Percentiles rank a stretch among this genome's conserved stretches.
These are phyloP conservation scores for Sinotaia quadrata DNA, from an alignment of 2,888 invertebrate species.

Conservation along the genomic window DNA sequence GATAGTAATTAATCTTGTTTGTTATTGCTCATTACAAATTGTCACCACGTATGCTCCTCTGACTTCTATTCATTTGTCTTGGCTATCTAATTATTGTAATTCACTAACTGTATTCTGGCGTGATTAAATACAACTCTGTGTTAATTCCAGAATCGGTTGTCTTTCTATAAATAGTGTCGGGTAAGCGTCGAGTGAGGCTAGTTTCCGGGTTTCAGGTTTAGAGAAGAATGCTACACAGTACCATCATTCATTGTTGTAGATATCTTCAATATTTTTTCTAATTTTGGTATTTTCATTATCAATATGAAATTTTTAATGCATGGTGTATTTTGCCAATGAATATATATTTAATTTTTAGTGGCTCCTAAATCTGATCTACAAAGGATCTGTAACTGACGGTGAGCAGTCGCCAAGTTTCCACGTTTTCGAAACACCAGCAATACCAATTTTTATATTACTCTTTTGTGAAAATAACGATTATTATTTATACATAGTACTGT, in stretches of 20 bases:
- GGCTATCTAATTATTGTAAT: neutral
- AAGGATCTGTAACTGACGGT: too few relatives aligned
- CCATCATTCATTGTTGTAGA: too few relatives aligned
- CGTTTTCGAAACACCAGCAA: too few relatives aligned
- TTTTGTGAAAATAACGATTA: neutral
- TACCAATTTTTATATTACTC: neutral
- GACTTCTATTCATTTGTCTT: too few relatives aligned
- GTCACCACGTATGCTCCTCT: too few relatives aligned
- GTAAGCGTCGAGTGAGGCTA: neutral
- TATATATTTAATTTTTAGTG: too few relatives aligned
- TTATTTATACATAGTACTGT: neutral
- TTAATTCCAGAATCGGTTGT: neutral
- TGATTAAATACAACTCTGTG: neutral
- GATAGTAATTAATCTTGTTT: too few relatives aligned
- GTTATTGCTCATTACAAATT: too few relatives aligned
- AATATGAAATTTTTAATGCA: neutral
- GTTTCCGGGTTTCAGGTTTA: too few relatives aligned
- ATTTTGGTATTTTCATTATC: neutral
- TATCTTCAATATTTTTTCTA: neutral
- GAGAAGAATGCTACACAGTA: too few relatives aligned
- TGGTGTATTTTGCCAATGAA: neutral
- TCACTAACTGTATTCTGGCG: neutral
- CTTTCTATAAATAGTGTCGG: neutral
- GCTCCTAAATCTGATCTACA: too few relatives aligned
- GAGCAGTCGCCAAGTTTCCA: slow-evolving; percentile 61